Evolutionary conservation across 2,797 vertebrate species (phyloP).

Genomic region (Psittacula derbiana): DNA sequence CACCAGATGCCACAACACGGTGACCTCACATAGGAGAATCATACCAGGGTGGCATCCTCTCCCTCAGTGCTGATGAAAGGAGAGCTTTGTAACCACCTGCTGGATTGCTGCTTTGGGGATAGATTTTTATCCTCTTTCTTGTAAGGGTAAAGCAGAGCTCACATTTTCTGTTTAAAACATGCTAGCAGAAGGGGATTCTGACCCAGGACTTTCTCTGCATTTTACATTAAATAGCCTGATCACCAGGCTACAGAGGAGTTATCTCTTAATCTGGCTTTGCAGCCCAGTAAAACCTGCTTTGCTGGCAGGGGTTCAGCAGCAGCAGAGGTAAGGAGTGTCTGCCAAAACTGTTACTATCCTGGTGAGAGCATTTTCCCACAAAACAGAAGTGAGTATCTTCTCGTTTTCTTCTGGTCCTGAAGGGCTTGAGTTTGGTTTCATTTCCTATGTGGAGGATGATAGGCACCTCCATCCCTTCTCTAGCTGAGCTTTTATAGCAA

Average conservation of each 20-base stretch:
- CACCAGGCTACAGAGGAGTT: neutral
- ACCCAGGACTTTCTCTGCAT: slow-evolving; percentile 18
- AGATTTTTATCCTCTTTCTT: neutral
- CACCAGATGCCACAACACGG: neutral
- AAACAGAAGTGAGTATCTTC: neutral
- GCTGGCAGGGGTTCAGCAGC: slow-evolving; percentile 15
- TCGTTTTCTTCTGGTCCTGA: neutral
- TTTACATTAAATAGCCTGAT: neutral
- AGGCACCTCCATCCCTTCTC: neutral
- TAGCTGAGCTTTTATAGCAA: neutral
- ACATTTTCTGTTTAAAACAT: neutral
- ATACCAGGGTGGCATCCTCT: accelerated
- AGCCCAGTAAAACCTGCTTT: slow-evolving; percentile 6
- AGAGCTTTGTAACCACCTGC: neutral
- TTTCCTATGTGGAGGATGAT: neutral
- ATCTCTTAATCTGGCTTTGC: slow-evolving; percentile 35
- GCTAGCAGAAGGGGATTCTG: neutral
- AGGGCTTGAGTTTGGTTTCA: neutral
- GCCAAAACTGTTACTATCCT: neutral
- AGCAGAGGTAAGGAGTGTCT: neutral
- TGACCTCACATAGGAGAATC: neutral
- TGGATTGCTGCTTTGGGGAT: neutral
- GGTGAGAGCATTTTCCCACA: neutral
- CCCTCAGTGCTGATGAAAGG: neutral
- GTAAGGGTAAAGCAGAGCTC: neutral